Evolutionary conservation across 2,113 vertebrate species (phyloP), one percentile per base, ranked within the genome.

Genomic region (Synchiropus splendidus): DNA sequence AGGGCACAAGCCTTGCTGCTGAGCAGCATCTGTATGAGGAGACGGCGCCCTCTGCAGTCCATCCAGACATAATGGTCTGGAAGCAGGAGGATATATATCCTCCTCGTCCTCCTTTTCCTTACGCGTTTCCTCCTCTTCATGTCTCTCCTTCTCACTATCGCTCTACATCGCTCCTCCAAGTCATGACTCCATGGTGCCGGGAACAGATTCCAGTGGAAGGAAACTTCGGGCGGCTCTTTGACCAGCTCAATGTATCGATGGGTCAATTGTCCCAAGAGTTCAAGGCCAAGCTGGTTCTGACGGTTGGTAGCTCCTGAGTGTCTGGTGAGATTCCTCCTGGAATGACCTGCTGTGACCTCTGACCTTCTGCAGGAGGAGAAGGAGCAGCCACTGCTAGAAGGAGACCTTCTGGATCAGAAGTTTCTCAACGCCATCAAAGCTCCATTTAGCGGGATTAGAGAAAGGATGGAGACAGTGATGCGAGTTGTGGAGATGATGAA

Each of bases 201-300:
- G 54, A 76, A 0, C 78, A 71, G 6, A 70, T 94, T 50, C 92
- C 94, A 0, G 82, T 96, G 42, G 91, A 91, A n/a, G 80, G 85
- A n/a, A 94, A 97, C 78, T 93, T 94, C 0, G 94, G 92, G 9
- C 69, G 81, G 27, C 74, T 81, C 12, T 98, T 87, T 0, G 89
- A 98, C 53, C 71, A 62, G 5, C 61, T 97, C 4, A 88, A 89
- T 39, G 1, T 0, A 1, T 89, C 91, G 0, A 50, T 96, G 3
- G 40, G 48, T 1, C 70, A 39, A 3, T 74, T 96, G 30, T 45
- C 68, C 5, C 50, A 68, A 39, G 83, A 90, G 8, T 96, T 96
- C 74, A 81, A 50, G 0, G 54, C 84, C 2, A 42, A 30, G 0
- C 45, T 94, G 0, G 2, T 75, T 1, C 1, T 85, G 39, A 36